Percentiles rank a stretch among this genome's conserved stretches.
These are phyloP conservation scores for Gopherus evgoodei DNA, from an alignment of 2,113 vertebrate genomes.

Conservation along the genomic window DNA sequence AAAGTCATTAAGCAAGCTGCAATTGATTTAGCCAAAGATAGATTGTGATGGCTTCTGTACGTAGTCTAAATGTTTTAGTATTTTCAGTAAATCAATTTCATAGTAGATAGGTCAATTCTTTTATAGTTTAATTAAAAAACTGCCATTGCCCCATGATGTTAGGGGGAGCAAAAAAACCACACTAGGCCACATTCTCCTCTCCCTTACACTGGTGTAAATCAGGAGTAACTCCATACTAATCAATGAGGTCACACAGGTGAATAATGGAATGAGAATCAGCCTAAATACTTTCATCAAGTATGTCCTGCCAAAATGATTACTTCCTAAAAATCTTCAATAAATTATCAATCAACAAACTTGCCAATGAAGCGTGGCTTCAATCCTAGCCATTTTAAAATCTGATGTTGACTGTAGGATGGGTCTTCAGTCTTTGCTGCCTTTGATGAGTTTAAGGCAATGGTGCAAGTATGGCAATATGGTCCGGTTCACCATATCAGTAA, in stretches of 20 bases:
- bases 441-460: not conserved
- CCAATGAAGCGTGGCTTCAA: not conserved
- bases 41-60: not conserved
- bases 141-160: accelerated
- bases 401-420: no score
- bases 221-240: not conserved
- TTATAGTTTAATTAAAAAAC: not conserved
- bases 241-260: not conserved
- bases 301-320: not conserved
- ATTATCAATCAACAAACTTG: no score
- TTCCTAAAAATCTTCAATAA: not conserved
- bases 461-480: no score
- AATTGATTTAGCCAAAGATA: not conserved
- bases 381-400: no score
- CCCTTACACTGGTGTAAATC: not conserved
- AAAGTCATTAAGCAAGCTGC: not conserved
- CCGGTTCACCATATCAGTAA: no score
- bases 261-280: not conserved
- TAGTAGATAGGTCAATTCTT: not conserved
- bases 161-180: not conserved
- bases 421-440: not conserved
- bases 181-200: not conserved
- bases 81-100: not conserved
- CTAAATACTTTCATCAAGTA: not conserved
- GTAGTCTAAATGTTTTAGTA: not conserved